Conservation (phyloP, 1,140 invertebrate species). For the Daktulosphaira vitifoliae region DNA sequence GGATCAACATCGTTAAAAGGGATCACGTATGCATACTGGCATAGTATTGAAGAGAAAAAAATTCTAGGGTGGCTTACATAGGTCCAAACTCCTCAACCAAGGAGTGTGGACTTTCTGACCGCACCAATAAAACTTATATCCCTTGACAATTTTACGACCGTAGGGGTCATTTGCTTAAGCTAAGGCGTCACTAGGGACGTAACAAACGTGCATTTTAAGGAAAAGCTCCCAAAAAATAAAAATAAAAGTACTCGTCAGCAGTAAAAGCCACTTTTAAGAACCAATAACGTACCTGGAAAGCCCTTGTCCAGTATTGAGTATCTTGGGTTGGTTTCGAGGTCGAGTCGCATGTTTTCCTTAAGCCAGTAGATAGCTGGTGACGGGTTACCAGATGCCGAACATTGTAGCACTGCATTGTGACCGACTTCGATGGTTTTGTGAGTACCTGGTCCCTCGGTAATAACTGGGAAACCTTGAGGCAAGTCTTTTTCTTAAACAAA, state of each 20-base stretch:
- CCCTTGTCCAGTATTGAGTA: slow-evolving; percentile 71
- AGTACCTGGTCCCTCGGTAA: slow-evolving; percentile 67
- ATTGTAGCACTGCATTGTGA: slow-evolving; percentile 78
- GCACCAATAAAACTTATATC: slow-evolving; percentile 14
- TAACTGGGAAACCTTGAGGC: slow-evolving; percentile 82
- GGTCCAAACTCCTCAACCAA: not conserved
- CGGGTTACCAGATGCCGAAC: slow-evolving; percentile 77
- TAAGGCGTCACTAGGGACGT: not conserved
- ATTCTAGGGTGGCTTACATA: not conserved
- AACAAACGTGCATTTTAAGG: too few relatives aligned
- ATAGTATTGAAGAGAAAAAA: not conserved
- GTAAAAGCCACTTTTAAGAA: slow-evolving; percentile 17
- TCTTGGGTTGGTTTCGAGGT: slow-evolving; percentile 69
- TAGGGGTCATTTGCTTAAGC: not conserved
- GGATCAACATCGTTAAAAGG: too few relatives aligned
- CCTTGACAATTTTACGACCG: slow-evolving; percentile 1
- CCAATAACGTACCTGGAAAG: slow-evolving; percentile 57
- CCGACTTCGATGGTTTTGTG: slow-evolving; percentile 90
- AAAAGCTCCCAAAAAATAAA: not conserved
- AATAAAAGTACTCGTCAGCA: slow-evolving; percentile 3
- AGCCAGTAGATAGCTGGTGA: slow-evolving; percentile 84
- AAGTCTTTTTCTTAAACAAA: slow-evolving; percentile 64
- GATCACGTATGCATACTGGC: too few relatives aligned
- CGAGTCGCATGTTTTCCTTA: slow-evolving; percentile 79
- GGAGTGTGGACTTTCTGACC: not conserved